Evolutionary conservation across 2,888 invertebrate species (phyloP), one percentile per base, ranked within the genome.

Genomic region (Arge pagana): DNA sequence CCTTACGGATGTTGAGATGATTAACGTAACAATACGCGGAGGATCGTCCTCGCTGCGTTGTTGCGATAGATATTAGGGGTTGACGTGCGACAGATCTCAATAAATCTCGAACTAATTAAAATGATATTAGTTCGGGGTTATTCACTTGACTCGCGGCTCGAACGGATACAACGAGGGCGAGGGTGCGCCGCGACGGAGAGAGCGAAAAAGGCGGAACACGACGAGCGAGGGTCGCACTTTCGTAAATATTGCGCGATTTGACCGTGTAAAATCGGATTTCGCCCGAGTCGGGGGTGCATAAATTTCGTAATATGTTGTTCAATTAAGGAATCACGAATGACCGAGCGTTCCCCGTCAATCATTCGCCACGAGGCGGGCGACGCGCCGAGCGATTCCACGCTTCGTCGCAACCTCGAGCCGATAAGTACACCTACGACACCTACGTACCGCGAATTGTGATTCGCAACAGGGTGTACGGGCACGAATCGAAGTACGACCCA

Each of bases 61-160:
- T 60, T 40, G 19, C 13, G 19, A 19, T 40, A 35, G 28, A 50
- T 45, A 48, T 28, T 43, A 45, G 45, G 45, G 45, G 45, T 41
- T 26, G 57, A 59, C 37, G 48, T 53, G 50, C 56, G 56, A 56
- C 61, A 48, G 52, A 59, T 59, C 52, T 58, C 52, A 51, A 55
- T 53, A 55, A 61, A 53, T 58, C 57, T 56, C 48, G 63, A 68
- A 74, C 71, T 73, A 71, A 75, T 74, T 71, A 72, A 75, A 72
- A 66, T 63, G 64, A 71, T 71, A 75, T 74, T 75, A 75, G 66
- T 45, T 45, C 35, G 23, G 45, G 45, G 54, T 62, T 65, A 67
- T 60, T 73, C 68, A 70, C 68, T 74, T 65, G 63, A 66, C 66
- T 61, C 56, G 52, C 23, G 13, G 16, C 11, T 26, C 40, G 39